Conservation (phyloP, 2,797 vertebrate genomes). For the Artibeus lituratus region DNA sequence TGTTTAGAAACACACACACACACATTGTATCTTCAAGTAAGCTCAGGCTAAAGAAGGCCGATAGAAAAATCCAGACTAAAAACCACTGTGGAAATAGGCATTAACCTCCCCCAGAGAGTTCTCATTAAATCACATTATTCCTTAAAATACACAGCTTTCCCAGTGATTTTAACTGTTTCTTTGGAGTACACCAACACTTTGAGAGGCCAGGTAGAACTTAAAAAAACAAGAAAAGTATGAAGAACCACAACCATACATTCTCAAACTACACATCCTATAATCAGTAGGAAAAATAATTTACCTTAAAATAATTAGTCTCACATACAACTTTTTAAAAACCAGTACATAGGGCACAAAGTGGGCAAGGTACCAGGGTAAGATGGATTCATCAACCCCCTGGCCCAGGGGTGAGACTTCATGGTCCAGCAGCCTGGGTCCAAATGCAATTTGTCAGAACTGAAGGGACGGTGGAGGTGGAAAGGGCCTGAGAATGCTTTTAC, state of each 20-base stretch:
- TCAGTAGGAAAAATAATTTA: not conserved
- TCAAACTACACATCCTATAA: not conserved
- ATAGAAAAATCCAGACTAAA: not conserved
- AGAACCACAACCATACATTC: not conserved
- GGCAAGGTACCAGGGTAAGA: no score
- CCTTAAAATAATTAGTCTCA: not conserved
- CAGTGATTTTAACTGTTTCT: not conserved
- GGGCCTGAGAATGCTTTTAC: not conserved
- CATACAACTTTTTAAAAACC: not conserved
- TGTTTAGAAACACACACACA: not conserved
- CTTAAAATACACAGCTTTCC: not conserved
- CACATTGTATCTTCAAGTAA: not conserved
- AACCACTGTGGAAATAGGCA: not conserved
- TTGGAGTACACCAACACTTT: not conserved
- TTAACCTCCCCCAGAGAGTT: not conserved
- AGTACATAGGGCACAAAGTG: not conserved
- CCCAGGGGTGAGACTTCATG: not conserved
- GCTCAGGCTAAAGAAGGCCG: not conserved
- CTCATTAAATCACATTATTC: not conserved
- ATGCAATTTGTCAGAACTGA: not conserved
- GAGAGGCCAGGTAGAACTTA: not conserved
- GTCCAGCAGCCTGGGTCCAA: not conserved
- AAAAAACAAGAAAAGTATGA: not conserved
- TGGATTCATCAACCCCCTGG: rapidly evolving
- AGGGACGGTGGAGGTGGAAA: not conserved